A percentile compares a stretch with the other conserved stretches of the same genome.
phyloP scores from a whole-genome alignment of 2,888 invertebrate genomes.

The Eledona agricola region DNA sequence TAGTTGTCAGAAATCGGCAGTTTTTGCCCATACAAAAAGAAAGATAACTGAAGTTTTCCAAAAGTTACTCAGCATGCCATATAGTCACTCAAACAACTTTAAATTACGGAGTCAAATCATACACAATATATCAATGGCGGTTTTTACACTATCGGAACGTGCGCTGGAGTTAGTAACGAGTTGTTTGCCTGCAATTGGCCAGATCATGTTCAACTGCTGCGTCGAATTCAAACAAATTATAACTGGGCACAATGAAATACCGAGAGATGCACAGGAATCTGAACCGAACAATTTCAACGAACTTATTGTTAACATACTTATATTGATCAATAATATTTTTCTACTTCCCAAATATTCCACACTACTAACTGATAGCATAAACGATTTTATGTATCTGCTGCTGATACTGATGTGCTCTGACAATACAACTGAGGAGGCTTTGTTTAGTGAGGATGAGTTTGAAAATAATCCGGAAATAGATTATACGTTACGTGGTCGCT shows the following conservation, averaged over 20 bases:
- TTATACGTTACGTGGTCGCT: conserved; percentile 35
- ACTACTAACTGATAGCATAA: conserved; percentile 42
- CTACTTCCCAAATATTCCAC: conserved; percentile 39
- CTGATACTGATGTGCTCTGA: conserved; percentile 44
- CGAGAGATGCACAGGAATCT: conserved; percentile 40
- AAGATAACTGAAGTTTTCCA: conserved; percentile 32
- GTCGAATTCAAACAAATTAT: conserved; percentile 44
- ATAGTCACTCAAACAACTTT: conserved; percentile 42
- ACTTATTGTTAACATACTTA: conserved; percentile 39
- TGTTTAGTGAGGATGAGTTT: conserved; percentile 39
- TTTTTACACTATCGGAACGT: conserved; percentile 24
- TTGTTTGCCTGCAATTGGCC: conserved; percentile 44
- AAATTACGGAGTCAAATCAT: conserved; percentile 45
- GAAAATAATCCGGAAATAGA: conserved; percentile 26
- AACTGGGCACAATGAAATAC: conserved; percentile 35
- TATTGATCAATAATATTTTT: conserved; percentile 42
- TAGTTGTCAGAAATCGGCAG: conserved; percentile 21
- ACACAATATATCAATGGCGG: conserved; percentile 33
- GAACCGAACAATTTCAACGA: conserved; percentile 44
- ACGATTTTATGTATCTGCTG: conserved; percentile 45
- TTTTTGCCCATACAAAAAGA: conserved; percentile 18
- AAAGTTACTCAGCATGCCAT: conserved; percentile 41
- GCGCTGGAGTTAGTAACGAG: conserved; percentile 34
- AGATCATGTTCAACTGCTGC: conserved; percentile 45
- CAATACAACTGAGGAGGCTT: conserved; percentile 37